Evolutionary conservation across 2,797 vertebrate genomes (phyloP).

Genomic region (Enteromius fasciolatus): DNA sequence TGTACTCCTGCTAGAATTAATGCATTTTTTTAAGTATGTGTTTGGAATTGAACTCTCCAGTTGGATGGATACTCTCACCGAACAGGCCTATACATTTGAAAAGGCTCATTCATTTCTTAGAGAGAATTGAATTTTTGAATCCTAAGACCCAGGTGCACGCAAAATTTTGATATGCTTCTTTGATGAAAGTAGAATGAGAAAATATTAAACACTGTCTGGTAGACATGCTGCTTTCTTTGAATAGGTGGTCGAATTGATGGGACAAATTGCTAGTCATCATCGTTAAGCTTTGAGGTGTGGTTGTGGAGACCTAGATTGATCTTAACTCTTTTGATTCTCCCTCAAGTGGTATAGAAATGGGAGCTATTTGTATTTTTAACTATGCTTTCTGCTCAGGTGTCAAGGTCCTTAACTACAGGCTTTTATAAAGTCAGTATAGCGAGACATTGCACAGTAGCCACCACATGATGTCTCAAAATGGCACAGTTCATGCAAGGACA

Average conservation of each 20-base stretch:
- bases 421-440: constrained; percentile 1
- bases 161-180: constrained; percentile 6
- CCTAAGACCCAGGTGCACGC: constrained; percentile 43
- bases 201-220: constrained; percentile 25
- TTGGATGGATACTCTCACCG: background rate
- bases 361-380: constrained; percentile 41
- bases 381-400: constrained; percentile 31
- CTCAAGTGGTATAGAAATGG: constrained; percentile 26
- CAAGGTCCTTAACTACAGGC: constrained; percentile 9
- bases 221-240: constrained; percentile 34
- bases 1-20: background rate
- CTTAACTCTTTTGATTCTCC: constrained; percentile 41
- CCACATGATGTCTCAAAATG: background rate
- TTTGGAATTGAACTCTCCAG: background rate
- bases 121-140: constrained; percentile 37
- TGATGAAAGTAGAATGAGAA: constrained; percentile 42
- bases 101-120: constrained; percentile 22
- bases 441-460: background rate
- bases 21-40: background rate
- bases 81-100: constrained; percentile 29
- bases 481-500: background rate
- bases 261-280: constrained; percentile 34
- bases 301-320: constrained; percentile 21
- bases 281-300: constrained; percentile 6
- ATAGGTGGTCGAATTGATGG: constrained; percentile 36